These are phyloP conservation scores for Ariolimax columbianus DNA, from an alignment of 2,888 invertebrate species.

Conservation along the genomic window DNA sequence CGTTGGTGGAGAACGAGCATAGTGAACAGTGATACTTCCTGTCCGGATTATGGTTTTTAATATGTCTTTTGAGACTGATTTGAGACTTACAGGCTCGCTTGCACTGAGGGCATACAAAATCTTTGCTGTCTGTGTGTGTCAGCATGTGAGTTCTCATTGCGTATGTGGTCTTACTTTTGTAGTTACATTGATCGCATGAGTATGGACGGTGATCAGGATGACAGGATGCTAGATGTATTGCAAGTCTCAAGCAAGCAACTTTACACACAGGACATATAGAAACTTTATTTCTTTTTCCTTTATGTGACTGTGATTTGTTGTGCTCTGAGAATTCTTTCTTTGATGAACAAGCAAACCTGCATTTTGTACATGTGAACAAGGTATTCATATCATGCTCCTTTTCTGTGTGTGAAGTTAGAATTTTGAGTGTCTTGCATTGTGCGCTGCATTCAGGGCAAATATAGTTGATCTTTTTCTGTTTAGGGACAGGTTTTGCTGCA, in stretches of 20 bases:
- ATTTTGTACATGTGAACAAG: slow-evolving; percentile 33
- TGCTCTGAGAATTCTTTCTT: slow-evolving; percentile 28
- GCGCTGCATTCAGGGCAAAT: slow-evolving; percentile 25
- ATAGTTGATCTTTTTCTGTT: background rate
- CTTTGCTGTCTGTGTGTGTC: slow-evolving; percentile 37
- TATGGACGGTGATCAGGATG: slow-evolving; percentile 37
- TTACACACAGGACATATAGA: slow-evolving; percentile 39
- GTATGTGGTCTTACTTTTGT: slow-evolving; percentile 27
- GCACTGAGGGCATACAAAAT: slow-evolving; percentile 38
- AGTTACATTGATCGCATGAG: slow-evolving; percentile 34
- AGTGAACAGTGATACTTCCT: slow-evolving; percentile 31
- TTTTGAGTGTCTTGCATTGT: background rate
- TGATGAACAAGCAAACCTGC: slow-evolving; percentile 26
- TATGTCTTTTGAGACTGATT: slow-evolving; percentile 41
- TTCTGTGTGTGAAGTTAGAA: slow-evolving; percentile 3
- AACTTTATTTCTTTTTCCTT: slow-evolving; percentile 14
- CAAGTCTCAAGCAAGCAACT: slow-evolving; percentile 22
- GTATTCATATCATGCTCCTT: slow-evolving; percentile 3
- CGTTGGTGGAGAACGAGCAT: slow-evolving; percentile 45
- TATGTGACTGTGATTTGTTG: slow-evolving; percentile 9
- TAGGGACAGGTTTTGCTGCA: background rate
- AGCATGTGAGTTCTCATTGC: slow-evolving; percentile 27
- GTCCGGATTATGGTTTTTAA: slow-evolving; percentile 42
- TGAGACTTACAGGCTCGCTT: slow-evolving; percentile 26
- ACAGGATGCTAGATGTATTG: slow-evolving; percentile 8